These are phyloP conservation scores for Drosophila melanogaster DNA, from an alignment of 1,140 invertebrate species.

Conservation along the genomic window DNA sequence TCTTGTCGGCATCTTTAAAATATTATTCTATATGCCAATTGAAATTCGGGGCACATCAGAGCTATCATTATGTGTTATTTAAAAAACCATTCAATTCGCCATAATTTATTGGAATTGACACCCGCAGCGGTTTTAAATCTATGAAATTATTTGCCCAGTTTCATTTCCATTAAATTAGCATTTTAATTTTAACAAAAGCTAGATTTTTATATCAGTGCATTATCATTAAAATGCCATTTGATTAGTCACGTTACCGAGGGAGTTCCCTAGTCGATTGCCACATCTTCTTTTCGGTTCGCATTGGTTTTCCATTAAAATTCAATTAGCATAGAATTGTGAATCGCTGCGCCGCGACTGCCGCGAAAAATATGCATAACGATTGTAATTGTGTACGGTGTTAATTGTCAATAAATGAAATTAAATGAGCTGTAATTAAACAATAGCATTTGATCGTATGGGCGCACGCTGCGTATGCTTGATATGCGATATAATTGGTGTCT, in stretches of 20 bases:
- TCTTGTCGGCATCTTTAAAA: constrained; percentile 41
- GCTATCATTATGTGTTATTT: constrained; percentile 32
- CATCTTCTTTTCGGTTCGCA: not conserved
- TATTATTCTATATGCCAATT: not conserved
- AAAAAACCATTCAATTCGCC: not conserved
- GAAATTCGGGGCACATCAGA: constrained; percentile 14
- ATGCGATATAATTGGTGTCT: constrained; percentile 14
- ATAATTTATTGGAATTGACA: not conserved
- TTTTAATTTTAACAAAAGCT: not conserved
- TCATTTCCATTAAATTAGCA: no score
- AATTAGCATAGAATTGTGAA: constrained; percentile 56
- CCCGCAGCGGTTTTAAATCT: no score
- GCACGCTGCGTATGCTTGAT: constrained; percentile 34
- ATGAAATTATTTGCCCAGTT: not conserved
- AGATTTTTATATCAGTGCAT: not conserved
- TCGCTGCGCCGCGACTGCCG: constrained; percentile 3
- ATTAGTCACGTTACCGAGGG: not conserved
- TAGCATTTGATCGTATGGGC: constrained; percentile 8
- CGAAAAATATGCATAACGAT: constrained; percentile 40
- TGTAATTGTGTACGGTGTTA: constrained; percentile 43
- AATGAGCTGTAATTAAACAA: constrained; percentile 56
- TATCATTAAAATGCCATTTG: not conserved
- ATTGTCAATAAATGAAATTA: constrained; percentile 59
- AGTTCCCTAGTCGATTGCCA: not conserved
- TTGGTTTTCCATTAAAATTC: constrained; percentile 40